phyloP scores from a whole-genome alignment of 2,797 vertebrate genomes.

The Phrynocephalus vlangalii region DNA sequence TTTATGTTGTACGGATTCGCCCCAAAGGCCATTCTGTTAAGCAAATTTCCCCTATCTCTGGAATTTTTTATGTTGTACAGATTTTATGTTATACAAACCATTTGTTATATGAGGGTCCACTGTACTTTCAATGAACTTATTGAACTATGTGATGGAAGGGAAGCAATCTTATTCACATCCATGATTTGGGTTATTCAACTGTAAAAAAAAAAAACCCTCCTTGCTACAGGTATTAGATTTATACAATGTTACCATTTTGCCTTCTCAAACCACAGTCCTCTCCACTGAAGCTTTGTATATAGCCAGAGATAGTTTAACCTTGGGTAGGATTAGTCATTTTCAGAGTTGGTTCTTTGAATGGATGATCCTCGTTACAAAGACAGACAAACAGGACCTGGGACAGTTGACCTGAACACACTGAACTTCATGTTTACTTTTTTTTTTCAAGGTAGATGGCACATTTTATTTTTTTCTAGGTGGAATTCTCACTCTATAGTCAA shows the following conservation, averaged over 20 bases:
- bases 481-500: background rate
- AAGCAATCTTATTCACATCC: background rate
- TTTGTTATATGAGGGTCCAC: too few relatives aligned
- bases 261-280: background rate
- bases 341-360: constrained; percentile 10
- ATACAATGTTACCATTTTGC: background rate
- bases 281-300: background rate
- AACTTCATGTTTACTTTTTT: constrained; percentile 20
- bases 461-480: background rate
- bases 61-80: too few relatives aligned
- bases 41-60: too few relatives aligned
- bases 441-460: constrained; percentile 14
- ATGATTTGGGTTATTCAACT: background rate
- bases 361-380: background rate
- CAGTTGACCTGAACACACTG: constrained; percentile 18
- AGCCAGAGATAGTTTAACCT: constrained; percentile 1
- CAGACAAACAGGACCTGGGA: background rate
- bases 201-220: background rate
- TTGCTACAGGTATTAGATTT: constrained; percentile 18
- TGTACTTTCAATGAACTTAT: background rate
- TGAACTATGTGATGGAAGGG: background rate
- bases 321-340: background rate
- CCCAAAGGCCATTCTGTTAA: too few relatives aligned
- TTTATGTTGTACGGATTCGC: too few relatives aligned
- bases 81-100: too few relatives aligned